phyloP scores from a whole-genome alignment of 1,140 invertebrate species.

The Orius insidiosus region DNA sequence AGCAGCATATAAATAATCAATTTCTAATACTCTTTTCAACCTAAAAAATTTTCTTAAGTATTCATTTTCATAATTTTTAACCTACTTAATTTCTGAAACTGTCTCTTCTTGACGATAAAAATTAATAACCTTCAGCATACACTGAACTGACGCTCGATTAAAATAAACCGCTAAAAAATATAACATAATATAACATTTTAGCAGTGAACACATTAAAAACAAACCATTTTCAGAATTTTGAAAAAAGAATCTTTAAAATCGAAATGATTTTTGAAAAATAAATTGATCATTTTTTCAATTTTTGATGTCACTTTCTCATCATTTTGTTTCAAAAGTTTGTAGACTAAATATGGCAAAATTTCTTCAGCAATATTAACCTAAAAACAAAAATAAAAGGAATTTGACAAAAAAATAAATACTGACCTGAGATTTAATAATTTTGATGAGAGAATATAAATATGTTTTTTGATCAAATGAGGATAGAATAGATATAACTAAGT shows the following conservation, averaged over 20 bases:
- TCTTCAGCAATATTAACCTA: constrained; percentile 35
- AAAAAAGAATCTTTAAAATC: neutral
- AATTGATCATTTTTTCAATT: constrained; percentile 5
- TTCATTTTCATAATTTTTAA: neutral
- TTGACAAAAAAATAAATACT: too few species aligned
- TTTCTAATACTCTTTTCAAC: constrained; percentile 23
- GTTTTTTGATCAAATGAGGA: constrained; percentile 1
- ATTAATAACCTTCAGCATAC: constrained; percentile 40
- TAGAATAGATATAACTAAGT: constrained; percentile 3
- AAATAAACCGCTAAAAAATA: constrained; percentile 15
- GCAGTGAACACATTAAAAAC: too few species aligned
- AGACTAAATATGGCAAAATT: constrained; percentile 39
- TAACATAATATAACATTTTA: constrained; percentile 1
- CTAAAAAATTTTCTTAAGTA: constrained; percentile 1
- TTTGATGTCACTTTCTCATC: constrained; percentile 17
- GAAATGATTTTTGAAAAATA: constrained; percentile 7
- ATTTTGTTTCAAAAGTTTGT: constrained; percentile 29
- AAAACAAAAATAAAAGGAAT: constrained; percentile 6
- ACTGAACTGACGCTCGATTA: constrained; percentile 32
- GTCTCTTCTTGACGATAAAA: neutral
- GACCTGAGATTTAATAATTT: neutral
- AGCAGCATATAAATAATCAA: constrained; percentile 50
- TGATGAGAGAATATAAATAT: neutral
- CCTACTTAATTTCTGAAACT: neutral
- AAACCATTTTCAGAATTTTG: constrained; percentile 1